Evolutionary conservation across 2,888 invertebrate genomes (phyloP), one percentile per base, ranked within the genome.

Genomic region (Galerucella pusilla): DNA sequence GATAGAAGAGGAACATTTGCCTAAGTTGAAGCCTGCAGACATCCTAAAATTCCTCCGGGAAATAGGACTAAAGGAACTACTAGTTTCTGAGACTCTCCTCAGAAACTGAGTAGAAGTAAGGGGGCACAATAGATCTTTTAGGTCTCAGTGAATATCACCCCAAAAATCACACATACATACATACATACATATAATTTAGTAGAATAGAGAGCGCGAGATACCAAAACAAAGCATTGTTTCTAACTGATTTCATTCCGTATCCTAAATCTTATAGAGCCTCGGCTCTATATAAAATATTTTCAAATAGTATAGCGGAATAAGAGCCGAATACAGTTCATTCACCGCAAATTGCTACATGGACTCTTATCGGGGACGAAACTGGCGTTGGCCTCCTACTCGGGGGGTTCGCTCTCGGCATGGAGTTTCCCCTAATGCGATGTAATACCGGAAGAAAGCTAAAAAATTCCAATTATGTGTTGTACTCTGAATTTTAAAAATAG

Each of bases 281-380:
- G 57, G 57, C 16, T 57, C 57, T 57, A 20, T 57, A 20, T 57
- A 20, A 57, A 57, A 57, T 9, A 57, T 57, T 57, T 16, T 57
- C 54, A 7, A 54, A 54, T 54, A 54, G n/a, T 54, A 54, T n/a
- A 7, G 52, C 11, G 5, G 52, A 2, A 57, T 5, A 57, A 20
- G 57, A 57, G 16, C 9, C n/a, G 20, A 57, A 57, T 57, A 57
- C 20, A 57, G 57, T 57, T 57, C 57, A 57, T 57, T 57, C 57
- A 57, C 57, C 57, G 57, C 57, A 57, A 57, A 57, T 16, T 57
- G 57, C 57, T 57, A 57, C 16, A 16, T 57, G 57, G 57, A 57
- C 57, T 57, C 20, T 57, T 16, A 57, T 16, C 16, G 16, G 57
- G 57, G 57, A 10, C 4, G 57, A 57, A 57, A 9, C 57, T 1